Percentiles rank a stretch among this genome's conserved stretches.
These are phyloP conservation scores for Heliconius hortense DNA, from an alignment of 2,888 invertebrate genomes.

Conservation along the genomic window DNA sequence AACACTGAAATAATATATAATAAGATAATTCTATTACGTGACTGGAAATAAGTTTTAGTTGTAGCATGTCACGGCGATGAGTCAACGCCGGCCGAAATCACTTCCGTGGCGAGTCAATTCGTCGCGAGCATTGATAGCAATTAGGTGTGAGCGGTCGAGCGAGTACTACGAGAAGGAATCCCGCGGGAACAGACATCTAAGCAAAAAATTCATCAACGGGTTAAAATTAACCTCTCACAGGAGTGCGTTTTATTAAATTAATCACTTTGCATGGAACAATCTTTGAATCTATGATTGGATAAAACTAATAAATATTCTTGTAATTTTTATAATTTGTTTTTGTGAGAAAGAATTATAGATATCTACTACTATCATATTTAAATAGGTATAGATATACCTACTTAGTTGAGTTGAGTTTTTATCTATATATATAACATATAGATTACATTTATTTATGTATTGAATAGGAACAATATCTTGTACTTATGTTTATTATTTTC, in stretches of 20 bases:
- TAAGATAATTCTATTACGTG: conserved; percentile 28
- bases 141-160: conserved; percentile 65
- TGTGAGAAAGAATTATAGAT: too few species aligned
- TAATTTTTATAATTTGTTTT: background rate
- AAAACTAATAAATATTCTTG: background rate
- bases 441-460: too few species aligned
- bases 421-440: too few species aligned
- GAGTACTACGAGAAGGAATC: conserved; percentile 73
- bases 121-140: conserved; percentile 78
- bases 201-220: conserved; percentile 22
- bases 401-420: too few species aligned
- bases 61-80: conserved; percentile 50
- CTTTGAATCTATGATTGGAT: background rate
- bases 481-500: background rate
- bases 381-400: too few species aligned
- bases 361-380: too few species aligned
- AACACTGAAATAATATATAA: background rate
- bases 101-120: conserved; percentile 74
- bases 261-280: background rate
- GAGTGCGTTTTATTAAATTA: background rate
- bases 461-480: background rate
- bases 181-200: conserved; percentile 53
- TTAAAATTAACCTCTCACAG: conserved; percentile 1
- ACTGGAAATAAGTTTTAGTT: conserved; percentile 29
- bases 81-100: conserved; percentile 64